Base-by-base conservation (phyloP, 2,113 vertebrate species). In the Illadopsis cleaveri region DNA sequence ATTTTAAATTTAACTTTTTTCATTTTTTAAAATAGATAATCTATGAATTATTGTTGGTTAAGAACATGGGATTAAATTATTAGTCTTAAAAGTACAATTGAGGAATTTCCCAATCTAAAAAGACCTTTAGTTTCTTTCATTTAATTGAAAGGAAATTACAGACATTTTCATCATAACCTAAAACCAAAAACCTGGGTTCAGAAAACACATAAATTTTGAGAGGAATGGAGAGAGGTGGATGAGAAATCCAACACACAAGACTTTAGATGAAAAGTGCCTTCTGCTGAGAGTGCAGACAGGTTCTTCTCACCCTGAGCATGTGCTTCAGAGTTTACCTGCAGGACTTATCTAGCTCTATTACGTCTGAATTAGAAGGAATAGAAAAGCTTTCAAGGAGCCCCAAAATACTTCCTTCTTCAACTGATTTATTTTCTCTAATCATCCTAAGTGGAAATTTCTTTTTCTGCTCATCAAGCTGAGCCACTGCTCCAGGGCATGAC, bases 341-440 rank as follows among this genome's bases (percentile, higher is more conserved):
- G 28, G 42, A 30, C 14, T 71, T 6, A 28, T 54, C 56, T 81
- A 35, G 33, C 18, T 88, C 20, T 73, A 12, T 51, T 90, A 64
- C 58, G 33, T 75, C 60, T 69, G 47, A 92, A 76, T 57, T 28
- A 69, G 53, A 68, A 79, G 37, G 71, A 64, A 79, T 8, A 77
- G 35, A 50, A 86, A 90, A 73, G 58, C 54, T 45, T 19, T 73
- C 19, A 62, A 51, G 20, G 56, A 83, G 30, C 38, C 80, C 20
- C 35, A 83, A 80, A 75, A 12, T 80, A 53, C 71, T 90, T 90
- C 69, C 21, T 83, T 81, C 47, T 93, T 23, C 33, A 53, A 9
- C 12, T 75, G 33, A 94, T 89, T 89, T 89, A 78, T 85, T 92
- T 78, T n/a, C 64, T 71, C 24, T 94, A 50, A 71, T 92, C 40